Percentiles rank a stretch among this genome's conserved stretches.
These are phyloP conservation scores for Malurus alboscapulatus DNA, from an alignment of 2,113 vertebrate species.

Conservation along the genomic window DNA sequence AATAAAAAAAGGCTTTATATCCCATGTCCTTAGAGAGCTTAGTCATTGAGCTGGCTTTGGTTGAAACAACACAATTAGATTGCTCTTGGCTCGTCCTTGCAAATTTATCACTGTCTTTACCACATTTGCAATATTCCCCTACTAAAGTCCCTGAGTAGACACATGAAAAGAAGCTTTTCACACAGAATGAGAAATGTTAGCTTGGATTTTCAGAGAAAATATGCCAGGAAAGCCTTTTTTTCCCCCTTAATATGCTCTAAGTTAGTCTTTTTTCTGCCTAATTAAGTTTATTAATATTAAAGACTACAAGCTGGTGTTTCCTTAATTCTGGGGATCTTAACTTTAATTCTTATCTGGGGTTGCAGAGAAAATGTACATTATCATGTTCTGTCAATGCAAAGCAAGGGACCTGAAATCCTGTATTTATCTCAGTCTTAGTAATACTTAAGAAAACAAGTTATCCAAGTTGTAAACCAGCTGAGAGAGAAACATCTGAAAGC, in stretches of 20 bases:
- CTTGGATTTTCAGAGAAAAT: constrained; percentile 9
- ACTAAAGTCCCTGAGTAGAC: background rate
- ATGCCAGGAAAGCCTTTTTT: background rate
- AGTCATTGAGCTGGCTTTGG: background rate
- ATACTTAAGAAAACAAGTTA: background rate
- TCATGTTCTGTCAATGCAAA: background rate
- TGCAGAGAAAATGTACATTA: background rate
- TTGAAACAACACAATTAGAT: background rate
- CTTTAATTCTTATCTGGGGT: background rate
- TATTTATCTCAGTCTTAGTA: background rate
- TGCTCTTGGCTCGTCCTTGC: constrained; percentile 28
- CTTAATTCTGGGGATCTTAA: constrained; percentile 1
- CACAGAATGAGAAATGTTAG: background rate
- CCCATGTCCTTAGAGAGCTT: background rate
- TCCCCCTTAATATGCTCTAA: background rate
- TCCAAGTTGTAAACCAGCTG: background rate
- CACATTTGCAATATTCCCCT: background rate
- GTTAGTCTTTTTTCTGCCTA: background rate
- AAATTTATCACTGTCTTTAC: background rate
- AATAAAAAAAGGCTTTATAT: background rate
- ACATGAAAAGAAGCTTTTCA: background rate
- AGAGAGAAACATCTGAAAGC: background rate
- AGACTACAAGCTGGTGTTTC: background rate
- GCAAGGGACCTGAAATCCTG: background rate
- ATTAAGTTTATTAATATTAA: constrained; percentile 41